Percentiles rank a stretch among this genome's conserved stretches.
Conservation (phyloP, 2,113 vertebrate species). For the Corythoichthys intestinalis region DNA sequence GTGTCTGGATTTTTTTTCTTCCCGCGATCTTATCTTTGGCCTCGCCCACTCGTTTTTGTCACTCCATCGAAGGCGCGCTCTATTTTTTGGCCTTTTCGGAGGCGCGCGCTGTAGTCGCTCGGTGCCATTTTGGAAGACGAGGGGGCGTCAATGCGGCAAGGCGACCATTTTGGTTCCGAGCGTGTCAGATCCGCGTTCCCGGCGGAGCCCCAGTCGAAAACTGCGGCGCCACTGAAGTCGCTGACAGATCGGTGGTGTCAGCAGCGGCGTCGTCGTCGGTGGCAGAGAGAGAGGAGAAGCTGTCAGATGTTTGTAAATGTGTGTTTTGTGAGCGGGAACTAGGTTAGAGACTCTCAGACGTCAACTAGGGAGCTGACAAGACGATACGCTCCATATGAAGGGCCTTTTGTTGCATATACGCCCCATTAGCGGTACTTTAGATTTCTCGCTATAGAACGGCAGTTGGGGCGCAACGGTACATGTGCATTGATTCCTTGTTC, state of each 20-base stretch:
- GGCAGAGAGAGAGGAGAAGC: constrained; percentile 12
- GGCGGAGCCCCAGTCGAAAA: constrained; percentile 53
- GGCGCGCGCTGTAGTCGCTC: not conserved
- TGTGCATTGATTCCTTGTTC: not conserved
- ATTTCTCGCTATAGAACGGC: not conserved
- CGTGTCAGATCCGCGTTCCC: constrained; percentile 55
- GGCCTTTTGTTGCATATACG: not conserved
- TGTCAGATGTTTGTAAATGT: constrained; percentile 28
- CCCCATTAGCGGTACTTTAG: not conserved
- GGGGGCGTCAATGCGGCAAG: constrained; percentile 37
- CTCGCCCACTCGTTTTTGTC: constrained; percentile 50
- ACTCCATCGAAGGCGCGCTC: constrained; percentile 31
- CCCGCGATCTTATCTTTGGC: constrained; percentile 41
- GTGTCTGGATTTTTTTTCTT: constrained; percentile 42
- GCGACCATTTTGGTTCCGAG: constrained; percentile 64
- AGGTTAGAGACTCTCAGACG: constrained; percentile 13
- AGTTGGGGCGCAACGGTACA: not conserved
- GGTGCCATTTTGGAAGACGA: constrained; percentile 40
- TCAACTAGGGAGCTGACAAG: constrained; percentile 13
- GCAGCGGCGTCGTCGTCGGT: constrained; percentile 39
- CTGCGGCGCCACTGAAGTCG: constrained; percentile 49
- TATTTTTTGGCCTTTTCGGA: constrained; percentile 43
- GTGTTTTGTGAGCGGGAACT: constrained; percentile 18
- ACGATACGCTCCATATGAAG: constrained; percentile 9
- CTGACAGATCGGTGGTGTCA: constrained; percentile 65